These are phyloP conservation scores for Polyommatus iphigenia DNA, from an alignment of 2,888 invertebrate species.

Conservation along the genomic window DNA sequence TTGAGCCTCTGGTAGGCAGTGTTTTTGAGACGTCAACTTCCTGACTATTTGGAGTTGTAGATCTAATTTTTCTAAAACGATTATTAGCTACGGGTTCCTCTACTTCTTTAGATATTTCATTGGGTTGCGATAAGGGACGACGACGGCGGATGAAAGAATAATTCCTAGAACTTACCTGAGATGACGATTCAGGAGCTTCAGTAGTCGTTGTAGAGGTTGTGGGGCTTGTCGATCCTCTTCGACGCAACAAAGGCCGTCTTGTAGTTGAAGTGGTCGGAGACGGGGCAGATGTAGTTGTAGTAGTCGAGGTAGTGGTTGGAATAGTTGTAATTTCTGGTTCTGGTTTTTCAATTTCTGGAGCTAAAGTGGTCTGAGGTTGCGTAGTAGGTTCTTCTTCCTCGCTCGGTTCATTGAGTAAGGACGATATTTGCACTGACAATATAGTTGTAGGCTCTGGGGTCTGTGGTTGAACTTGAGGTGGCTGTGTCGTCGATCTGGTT, in stretches of 20 bases:
- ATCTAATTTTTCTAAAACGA: slow-evolving; percentile 64
- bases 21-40: slow-evolving; percentile 54
- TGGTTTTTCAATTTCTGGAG: slow-evolving; percentile 50
- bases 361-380: slow-evolving; percentile 50
- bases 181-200: slow-evolving; percentile 52
- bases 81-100: slow-evolving; percentile 50
- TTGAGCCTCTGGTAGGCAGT: slow-evolving; percentile 46
- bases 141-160: slow-evolving; percentile 71
- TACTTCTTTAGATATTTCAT: slow-evolving; percentile 67
- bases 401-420: slow-evolving; percentile 63
- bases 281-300: slow-evolving; percentile 50
- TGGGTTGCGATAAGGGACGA: slow-evolving; percentile 61
- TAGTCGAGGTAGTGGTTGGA: slow-evolving; percentile 52
- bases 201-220: slow-evolving; percentile 51
- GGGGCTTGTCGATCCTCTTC: slow-evolving; percentile 53
- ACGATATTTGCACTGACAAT: slow-evolving; percentile 71
- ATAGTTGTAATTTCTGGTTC: slow-evolving; percentile 49
- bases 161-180: slow-evolving; percentile 81
- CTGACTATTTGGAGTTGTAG: slow-evolving; percentile 73
- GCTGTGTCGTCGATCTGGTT: slow-evolving; percentile 58
- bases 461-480: slow-evolving; percentile 49
- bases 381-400: slow-evolving; percentile 50
- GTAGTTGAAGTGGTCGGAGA: slow-evolving; percentile 49
- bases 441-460: slow-evolving; percentile 68
- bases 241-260: slow-evolving; percentile 53